These are phyloP conservation scores for Caenorhabditis wallacei DNA, from an alignment of 2,888 invertebrate species.

Conservation along the genomic window DNA sequence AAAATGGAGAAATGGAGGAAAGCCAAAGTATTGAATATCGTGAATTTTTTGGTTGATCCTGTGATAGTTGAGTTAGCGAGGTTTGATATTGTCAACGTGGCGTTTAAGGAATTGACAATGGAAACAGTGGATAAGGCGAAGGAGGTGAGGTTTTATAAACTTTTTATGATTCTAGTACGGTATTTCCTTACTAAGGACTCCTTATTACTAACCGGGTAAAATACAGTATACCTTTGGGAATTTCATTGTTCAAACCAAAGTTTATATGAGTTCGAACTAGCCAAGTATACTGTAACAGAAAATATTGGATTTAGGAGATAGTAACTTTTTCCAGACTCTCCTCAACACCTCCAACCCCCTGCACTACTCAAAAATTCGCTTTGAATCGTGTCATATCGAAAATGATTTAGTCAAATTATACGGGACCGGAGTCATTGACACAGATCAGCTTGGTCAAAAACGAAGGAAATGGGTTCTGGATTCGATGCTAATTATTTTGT, in stretches of 20 bases:
- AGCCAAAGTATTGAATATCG: neutral
- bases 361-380: neutral
- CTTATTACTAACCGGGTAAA: too few species aligned
- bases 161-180: too few species aligned
- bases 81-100: neutral
- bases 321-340: neutral
- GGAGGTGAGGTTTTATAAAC: neutral
- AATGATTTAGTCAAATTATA: neutral
- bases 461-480: neutral
- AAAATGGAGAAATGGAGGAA: neutral
- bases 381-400: neutral
- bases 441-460: neutral
- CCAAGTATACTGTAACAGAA: too few species aligned
- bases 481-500: neutral
- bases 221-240: too few species aligned
- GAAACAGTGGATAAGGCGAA: neutral
- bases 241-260: too few species aligned
- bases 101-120: neutral
- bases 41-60: neutral
- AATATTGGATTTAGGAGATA: too few species aligned
- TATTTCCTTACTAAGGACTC: too few species aligned
- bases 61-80: neutral
- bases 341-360: neutral
- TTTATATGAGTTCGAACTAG: too few species aligned
- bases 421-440: neutral